Percentiles rank a stretch among this genome's conserved stretches.
These are phyloP conservation scores for Scaptomyza hsui DNA, from an alignment of 1,140 invertebrate species.

Conservation along the genomic window DNA sequence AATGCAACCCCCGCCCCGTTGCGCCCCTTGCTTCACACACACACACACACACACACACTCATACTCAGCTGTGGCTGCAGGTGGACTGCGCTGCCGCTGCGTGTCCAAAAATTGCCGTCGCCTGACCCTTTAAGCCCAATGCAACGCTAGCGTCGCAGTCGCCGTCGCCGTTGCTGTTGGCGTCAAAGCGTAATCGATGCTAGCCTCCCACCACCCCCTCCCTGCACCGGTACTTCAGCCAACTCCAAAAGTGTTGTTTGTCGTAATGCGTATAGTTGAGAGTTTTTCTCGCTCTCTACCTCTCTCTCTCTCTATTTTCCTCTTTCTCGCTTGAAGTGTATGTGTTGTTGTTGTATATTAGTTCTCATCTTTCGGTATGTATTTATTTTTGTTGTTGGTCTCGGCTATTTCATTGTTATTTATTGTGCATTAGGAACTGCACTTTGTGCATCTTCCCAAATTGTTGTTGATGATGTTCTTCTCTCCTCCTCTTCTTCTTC, in stretches of 20 bases:
- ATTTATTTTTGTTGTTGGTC: constrained; percentile 10
- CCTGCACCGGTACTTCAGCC: neutral
- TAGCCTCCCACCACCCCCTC: constrained; percentile 13
- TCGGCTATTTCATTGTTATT: constrained; percentile 43
- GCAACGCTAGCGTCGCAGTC: constrained; percentile 31
- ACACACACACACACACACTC: neutral
- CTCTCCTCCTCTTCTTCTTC: neutral
- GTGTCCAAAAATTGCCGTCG: constrained; percentile 54
- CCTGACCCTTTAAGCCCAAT: constrained; percentile 51
- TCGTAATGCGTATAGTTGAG: constrained; percentile 43
- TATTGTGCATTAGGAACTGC: constrained; percentile 42
- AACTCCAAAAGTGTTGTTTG: constrained; percentile 9
- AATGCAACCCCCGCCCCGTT: constrained; percentile 78
- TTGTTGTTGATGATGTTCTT: constrained; percentile 28
- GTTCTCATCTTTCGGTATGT: constrained; percentile 11
- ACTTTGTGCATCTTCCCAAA: constrained; percentile 35
- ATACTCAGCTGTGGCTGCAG: constrained; percentile 38
- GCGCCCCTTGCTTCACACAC: constrained; percentile 3
- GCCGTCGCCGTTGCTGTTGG: constrained; percentile 26
- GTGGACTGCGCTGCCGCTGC: constrained; percentile 53
- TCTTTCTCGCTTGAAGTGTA: neutral
- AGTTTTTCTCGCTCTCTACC: constrained; percentile 2
- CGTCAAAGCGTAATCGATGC: constrained; percentile 60
- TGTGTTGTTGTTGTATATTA: constrained; percentile 28
- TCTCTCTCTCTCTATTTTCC: constrained; percentile 1